Conservation (phyloP, 2,797 vertebrate species). For the Notamacropus eugenii region DNA sequence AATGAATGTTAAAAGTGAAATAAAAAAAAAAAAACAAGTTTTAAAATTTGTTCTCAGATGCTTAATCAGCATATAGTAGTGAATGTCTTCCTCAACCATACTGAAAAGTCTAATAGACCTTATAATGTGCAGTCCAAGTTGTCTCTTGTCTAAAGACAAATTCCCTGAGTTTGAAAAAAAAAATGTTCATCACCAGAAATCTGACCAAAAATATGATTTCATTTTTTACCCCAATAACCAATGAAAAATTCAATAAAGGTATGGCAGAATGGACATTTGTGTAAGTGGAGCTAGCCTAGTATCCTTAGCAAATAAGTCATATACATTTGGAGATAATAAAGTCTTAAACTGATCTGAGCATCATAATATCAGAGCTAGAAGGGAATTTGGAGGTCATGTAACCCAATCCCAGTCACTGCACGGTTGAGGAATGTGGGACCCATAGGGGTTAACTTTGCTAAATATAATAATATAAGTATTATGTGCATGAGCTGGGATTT, state of each 20-base stretch:
- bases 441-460: not conserved
- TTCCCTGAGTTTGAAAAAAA: not conserved
- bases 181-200: not conserved
- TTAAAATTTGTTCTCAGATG: not conserved
- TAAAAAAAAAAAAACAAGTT: no score
- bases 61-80: not conserved
- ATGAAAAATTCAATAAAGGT: not conserved
- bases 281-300: rapidly evolving
- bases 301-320: not conserved
- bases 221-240: not conserved
- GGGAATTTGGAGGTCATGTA: not conserved
- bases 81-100: not conserved
- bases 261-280: not conserved
- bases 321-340: not conserved
- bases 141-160: not conserved
- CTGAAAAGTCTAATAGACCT: not conserved
- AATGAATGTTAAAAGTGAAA: no score
- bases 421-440: not conserved
- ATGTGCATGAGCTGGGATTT: not conserved
- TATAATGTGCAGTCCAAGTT: not conserved
- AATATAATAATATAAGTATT: not conserved
- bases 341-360: not conserved
- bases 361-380: not conserved
- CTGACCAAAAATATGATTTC: not conserved
- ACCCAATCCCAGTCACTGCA: not conserved